phyloP scores from a whole-genome alignment of 1,140 invertebrate genomes.

The Drosophila orena region DNA sequence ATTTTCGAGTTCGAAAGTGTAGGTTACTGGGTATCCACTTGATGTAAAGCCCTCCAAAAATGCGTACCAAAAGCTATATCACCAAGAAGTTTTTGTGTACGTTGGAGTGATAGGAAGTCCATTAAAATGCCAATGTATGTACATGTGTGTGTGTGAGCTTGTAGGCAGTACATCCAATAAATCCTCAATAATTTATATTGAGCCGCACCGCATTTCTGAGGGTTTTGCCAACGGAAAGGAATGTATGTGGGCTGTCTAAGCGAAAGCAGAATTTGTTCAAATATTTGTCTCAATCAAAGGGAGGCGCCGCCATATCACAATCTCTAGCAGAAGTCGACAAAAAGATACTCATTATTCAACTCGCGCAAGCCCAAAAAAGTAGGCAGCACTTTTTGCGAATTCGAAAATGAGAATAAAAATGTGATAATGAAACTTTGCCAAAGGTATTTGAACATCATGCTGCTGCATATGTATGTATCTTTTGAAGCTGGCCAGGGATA shows the following conservation, averaged over 20 bases:
- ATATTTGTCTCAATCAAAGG: conserved; percentile 78
- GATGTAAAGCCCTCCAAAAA: not conserved
- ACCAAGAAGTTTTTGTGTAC: not conserved
- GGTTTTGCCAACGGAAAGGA: conserved; percentile 5
- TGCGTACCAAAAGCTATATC: not conserved
- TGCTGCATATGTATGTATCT: too few relatives aligned
- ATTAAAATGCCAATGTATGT: conserved; percentile 53
- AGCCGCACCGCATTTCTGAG: conserved; percentile 28
- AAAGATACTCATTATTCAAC: not conserved
- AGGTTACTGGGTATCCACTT: too few relatives aligned
- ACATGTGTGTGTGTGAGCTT: conserved; percentile 3
- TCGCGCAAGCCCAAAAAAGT: not conserved
- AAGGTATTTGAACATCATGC: too few relatives aligned
- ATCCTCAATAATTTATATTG: conserved; percentile 70
- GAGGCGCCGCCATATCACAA: conserved; percentile 10
- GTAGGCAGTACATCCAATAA: conserved; percentile 49
- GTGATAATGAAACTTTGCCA: not conserved
- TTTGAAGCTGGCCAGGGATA: too few relatives aligned
- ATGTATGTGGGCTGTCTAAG: conserved; percentile 23
- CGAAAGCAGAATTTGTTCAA: conserved; percentile 66
- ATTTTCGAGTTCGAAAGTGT: too few relatives aligned
- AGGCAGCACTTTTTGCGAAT: not conserved
- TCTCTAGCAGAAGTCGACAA: too few relatives aligned
- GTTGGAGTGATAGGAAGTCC: conserved; percentile 20
- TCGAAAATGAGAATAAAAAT: too few relatives aligned